Evolutionary conservation across 2,113 vertebrate genomes (phyloP).

Genomic region (Pluvianellus socialis): DNA sequence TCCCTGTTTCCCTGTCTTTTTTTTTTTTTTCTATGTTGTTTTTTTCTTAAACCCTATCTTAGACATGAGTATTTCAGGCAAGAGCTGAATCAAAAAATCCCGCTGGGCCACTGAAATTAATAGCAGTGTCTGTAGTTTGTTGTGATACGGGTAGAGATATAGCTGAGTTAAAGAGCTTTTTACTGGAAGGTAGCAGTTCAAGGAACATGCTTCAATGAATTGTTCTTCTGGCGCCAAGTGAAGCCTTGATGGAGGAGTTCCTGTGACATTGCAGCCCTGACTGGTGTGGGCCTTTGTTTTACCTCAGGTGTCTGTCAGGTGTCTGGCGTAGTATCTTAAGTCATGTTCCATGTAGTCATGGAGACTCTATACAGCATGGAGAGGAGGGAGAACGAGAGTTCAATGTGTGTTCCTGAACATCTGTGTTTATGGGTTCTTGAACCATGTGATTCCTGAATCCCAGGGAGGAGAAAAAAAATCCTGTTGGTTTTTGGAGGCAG

Average conservation of each 20-base stretch:
- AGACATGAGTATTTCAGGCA: neutral
- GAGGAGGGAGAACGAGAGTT: neutral
- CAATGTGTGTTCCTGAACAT: neutral
- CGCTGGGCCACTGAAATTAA: neutral
- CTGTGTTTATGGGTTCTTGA: neutral
- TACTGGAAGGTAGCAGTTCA: neutral
- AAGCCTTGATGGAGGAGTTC: neutral
- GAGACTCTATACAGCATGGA: neutral
- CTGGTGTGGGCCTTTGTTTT: neutral
- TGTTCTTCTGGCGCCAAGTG: neutral
- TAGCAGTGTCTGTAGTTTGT: neutral
- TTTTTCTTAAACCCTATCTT: neutral
- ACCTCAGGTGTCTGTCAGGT: neutral
- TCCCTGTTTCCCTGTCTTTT: neutral
- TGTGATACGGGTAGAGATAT: neutral
- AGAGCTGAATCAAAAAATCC: neutral
- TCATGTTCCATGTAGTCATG: neutral
- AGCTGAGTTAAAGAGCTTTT: neutral
- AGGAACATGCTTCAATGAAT: neutral
- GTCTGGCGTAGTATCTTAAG: neutral
- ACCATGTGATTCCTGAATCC: neutral
- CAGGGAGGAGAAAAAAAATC: neutral
- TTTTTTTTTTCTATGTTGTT: neutral
- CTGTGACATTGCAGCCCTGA: neutral
- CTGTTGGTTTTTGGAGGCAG: neutral